Evolutionary conservation across 2,888 invertebrate species (phyloP).

Genomic region (Cenopis cana): DNA sequence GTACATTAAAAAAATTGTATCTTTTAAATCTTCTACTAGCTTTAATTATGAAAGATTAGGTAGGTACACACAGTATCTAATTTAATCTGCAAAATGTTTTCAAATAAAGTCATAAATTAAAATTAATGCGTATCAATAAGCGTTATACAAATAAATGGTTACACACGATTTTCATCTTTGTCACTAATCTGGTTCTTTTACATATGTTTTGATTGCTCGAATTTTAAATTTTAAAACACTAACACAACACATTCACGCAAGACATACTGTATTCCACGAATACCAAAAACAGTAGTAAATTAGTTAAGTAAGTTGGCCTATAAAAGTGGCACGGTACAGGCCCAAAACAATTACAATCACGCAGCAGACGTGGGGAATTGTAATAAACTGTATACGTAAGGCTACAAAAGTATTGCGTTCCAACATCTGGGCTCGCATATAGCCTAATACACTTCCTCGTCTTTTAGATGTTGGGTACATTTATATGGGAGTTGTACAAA

Average conservation of each 20-base stretch:
- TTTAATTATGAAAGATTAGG: not conserved
- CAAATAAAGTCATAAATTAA: too few relatives aligned
- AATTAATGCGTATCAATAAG: too few relatives aligned
- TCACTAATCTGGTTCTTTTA: not conserved
- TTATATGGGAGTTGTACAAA: conserved; percentile 20
- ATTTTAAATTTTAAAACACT: too few relatives aligned
- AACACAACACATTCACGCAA: too few relatives aligned
- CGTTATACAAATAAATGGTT: too few relatives aligned
- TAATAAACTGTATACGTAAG: conserved; percentile 24
- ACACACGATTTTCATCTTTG: not conserved
- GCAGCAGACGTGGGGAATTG: conserved; percentile 3
- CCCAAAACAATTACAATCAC: conserved; percentile 32
- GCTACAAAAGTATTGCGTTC: conserved; percentile 14
- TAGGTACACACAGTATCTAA: too few relatives aligned
- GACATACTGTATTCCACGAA: not conserved
- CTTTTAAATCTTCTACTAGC: not conserved
- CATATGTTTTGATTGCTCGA: too few relatives aligned
- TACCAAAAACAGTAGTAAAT: conserved; percentile 10
- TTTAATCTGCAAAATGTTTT: too few relatives aligned
- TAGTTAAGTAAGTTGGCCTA: not conserved
- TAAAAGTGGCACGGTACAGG: conserved; percentile 5
- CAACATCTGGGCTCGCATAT: conserved; percentile 19
- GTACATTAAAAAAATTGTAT: too few relatives aligned
- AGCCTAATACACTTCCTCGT: conserved; percentile 10
- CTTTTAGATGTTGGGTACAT: conserved; percentile 3